Evolutionary conservation across 2,797 vertebrate genomes (phyloP), one percentile per base, ranked within the genome.

Genomic region (Echiichthys vipera): DNA sequence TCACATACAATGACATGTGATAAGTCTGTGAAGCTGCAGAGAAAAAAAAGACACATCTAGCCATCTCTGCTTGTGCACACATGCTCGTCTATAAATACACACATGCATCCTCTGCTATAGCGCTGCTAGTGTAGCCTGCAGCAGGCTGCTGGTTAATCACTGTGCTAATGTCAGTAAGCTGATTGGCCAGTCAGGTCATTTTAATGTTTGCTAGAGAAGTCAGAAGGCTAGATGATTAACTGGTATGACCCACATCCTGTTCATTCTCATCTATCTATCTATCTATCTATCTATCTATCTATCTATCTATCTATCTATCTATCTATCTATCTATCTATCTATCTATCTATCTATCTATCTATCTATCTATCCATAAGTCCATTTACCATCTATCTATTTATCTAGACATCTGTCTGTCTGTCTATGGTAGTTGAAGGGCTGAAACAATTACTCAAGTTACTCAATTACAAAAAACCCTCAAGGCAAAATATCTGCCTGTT

Each of bases 161-260:
- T 40, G 61, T 50, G 84, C 55, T 91, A 91, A 95, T 93, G 85
- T 92, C 90, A 94, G 51, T 74, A 66, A 88, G 64, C 78, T 91
- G 88, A 94, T 92, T 86, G 82, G 74, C 75, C 67, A 62, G 79
- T 89, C 57, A 73, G 84, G 88, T 91, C 80, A 84, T 90, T 83
- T 46, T 70, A 61, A 74, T 75, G 45, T 61, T 86, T 71, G 39
- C 58, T 39, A 18, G 57, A 45, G 37, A 64, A 73, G 56, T 65
- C 81, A 73, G 8, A 7, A 78, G 78, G 84, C 84, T 9, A 65
- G 12, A 65, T 91, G 85, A 88, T 47, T 78, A 70, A 85, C 29
- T 5, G 22, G 5, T 49, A 1, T 74, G 63, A 85, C 68, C 77
- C 65, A 75, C 18, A 15, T 12, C 43, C n/a, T 50, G 56, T 22